Evolutionary conservation across 1,140 invertebrate genomes (phyloP).

Genomic region (Trichonephila clavata): DNA sequence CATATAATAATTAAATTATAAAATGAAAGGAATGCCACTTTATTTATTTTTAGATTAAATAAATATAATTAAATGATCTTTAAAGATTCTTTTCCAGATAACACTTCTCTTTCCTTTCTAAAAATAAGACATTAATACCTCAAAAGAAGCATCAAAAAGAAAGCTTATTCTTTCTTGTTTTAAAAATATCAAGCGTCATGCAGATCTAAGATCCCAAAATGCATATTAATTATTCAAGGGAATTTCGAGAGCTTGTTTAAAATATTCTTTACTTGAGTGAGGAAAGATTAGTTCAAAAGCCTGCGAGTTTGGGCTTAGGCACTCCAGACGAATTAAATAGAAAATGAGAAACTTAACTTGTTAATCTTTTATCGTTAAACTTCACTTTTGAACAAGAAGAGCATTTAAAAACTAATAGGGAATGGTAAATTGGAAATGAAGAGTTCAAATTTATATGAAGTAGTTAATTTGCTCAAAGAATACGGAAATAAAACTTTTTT

Average conservation of each 20-base stretch:
- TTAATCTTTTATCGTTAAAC: neutral
- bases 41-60: too few species aligned
- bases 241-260: constrained; percentile 22
- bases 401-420: too few species aligned
- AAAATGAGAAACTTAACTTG: neutral
- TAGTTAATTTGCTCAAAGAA: too few species aligned
- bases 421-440: too few species aligned
- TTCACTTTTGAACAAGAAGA: neutral
- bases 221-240: constrained; percentile 24
- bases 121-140: too few species aligned
- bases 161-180: neutral
- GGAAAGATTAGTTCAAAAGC: neutral
- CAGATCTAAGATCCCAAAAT: neutral
- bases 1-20: too few species aligned
- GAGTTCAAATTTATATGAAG: too few species aligned
- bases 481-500: too few species aligned
- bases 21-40: too few species aligned
- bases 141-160: neutral
- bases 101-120: too few species aligned
- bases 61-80: too few species aligned
- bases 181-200: neutral
- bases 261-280: constrained; percentile 39
- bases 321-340: neutral
- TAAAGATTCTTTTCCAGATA: too few species aligned
- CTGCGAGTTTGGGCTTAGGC: neutral